Percentiles rank a stretch among this genome's conserved stretches.
Evolutionary conservation across 2,888 invertebrate genomes (phyloP).

Genomic region (Parnassius mnemosyne): DNA sequence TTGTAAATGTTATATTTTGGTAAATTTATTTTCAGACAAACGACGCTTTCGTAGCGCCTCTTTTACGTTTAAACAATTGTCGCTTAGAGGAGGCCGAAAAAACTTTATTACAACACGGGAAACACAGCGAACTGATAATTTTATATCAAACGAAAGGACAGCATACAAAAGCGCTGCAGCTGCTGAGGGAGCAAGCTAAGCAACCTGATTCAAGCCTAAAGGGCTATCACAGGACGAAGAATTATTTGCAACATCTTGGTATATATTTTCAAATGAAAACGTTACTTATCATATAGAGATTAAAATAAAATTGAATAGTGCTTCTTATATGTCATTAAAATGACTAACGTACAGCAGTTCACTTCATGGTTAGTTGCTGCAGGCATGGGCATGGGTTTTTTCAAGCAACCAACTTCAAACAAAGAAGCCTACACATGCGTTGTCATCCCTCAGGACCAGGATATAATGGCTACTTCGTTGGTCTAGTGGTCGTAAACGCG

Average conservation of each 20-base stretch:
- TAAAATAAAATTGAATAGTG: too few relatives aligned
- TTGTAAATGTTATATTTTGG: not conserved
- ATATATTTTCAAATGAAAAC: conserved; percentile 24
- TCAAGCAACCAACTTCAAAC: too few relatives aligned
- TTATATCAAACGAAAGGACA: conserved; percentile 96
- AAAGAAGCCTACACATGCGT: too few relatives aligned
- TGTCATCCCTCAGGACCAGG: too few relatives aligned
- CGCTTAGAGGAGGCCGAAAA: conserved; percentile 96
- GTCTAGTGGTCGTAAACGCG: too few relatives aligned
- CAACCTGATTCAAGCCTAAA: conserved; percentile 87
- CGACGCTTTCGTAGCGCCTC: conserved; percentile 94
- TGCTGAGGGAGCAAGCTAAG: conserved; percentile 88
- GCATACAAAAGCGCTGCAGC: conserved; percentile 94
- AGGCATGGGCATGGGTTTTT: too few relatives aligned
- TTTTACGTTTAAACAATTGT: conserved; percentile 94
- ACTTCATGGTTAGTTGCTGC: too few relatives aligned
- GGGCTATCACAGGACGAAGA: conserved; percentile 91
- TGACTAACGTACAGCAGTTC: too few relatives aligned
- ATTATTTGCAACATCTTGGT: conserved; percentile 95
- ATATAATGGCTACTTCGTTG: too few relatives aligned
- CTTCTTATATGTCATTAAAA: too few relatives aligned
- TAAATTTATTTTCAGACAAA: conserved; percentile 85
- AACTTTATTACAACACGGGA: conserved; percentile 91
- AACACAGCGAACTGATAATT: conserved; percentile 95
- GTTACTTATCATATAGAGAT: too few relatives aligned